phyloP scores from a whole-genome alignment of 2,888 invertebrate genomes.

The Xanthorhoe spadicearia region DNA sequence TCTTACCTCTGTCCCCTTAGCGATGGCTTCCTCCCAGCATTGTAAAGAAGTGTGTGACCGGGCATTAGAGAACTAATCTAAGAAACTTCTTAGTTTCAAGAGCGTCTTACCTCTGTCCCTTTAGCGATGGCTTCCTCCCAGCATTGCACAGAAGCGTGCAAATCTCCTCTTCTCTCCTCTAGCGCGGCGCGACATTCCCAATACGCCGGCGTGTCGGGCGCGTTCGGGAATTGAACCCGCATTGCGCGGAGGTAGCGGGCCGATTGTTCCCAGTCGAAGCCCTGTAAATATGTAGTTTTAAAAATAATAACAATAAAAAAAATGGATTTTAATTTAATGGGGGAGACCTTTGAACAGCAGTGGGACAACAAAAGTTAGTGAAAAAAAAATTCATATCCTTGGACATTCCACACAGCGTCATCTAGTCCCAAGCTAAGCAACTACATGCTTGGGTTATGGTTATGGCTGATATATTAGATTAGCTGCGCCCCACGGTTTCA shows the following conservation, averaged over 20 bases:
- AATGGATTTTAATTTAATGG: too few relatives aligned
- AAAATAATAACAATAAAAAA: not conserved
- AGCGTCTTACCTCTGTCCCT: constrained; percentile 81
- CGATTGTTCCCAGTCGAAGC: constrained; percentile 83
- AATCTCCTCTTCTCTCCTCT: constrained; percentile 82
- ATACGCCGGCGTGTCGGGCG: constrained; percentile 77
- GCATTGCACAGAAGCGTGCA: constrained; percentile 84
- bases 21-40: constrained; percentile 84
- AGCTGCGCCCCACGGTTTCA: too few relatives aligned
- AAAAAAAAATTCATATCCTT: too few relatives aligned
- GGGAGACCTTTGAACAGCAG: too few relatives aligned
- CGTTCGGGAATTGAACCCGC: constrained; percentile 68
- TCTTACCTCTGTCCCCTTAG: constrained; percentile 84
- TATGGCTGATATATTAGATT: too few relatives aligned
- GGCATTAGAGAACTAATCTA: too few relatives aligned
- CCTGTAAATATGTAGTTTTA: constrained; percentile 68
- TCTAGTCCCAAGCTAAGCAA: too few relatives aligned
- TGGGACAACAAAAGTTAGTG: too few relatives aligned
- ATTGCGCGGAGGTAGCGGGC: constrained; percentile 83
- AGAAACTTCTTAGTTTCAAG: constrained; percentile 55
- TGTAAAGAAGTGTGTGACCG: too few relatives aligned
- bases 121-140: constrained; percentile 84
- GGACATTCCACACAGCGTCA: too few relatives aligned
- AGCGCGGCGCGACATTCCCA: constrained; percentile 86
- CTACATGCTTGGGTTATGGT: too few relatives aligned